These are phyloP conservation scores for Tipula unca DNA, from an alignment of 2,888 invertebrate genomes.

Conservation along the genomic window DNA sequence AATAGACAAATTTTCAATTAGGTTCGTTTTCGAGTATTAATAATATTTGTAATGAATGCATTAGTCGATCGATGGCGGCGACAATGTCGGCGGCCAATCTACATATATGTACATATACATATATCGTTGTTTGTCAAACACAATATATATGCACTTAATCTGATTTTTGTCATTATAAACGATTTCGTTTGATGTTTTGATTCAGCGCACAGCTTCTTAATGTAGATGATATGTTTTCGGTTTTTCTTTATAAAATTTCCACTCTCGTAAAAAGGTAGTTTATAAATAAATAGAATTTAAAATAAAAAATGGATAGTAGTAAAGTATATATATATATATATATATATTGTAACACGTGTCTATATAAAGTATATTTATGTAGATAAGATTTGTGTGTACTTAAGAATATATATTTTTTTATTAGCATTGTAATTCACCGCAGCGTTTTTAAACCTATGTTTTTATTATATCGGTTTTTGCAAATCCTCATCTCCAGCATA, in stretches of 20 bases:
- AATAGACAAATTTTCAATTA: slow-evolving; percentile 2
- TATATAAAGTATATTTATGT: not conserved
- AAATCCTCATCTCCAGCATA: no score
- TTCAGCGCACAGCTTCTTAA: not conserved
- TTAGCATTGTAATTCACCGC: not conserved
- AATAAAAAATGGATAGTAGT: not conserved
- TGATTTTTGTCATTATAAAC: not conserved
- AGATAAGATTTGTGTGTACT: not conserved
- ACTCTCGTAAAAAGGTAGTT: not conserved
- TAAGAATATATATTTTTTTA: not conserved
- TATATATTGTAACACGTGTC: not conserved
- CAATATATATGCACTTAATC: slow-evolving; percentile 2
- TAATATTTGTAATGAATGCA: not conserved
- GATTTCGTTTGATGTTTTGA: not conserved
- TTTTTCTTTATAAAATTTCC: not conserved
- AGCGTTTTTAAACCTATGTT: not conserved
- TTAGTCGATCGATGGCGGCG: not conserved
- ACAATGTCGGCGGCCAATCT: not conserved
- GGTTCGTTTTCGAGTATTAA: not conserved
- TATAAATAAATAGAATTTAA: no score
- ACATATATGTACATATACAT: no score
- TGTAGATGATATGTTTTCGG: slow-evolving; percentile 14
- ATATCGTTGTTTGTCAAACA: not conserved
- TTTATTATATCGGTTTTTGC: no score
- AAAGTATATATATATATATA: not conserved